Conservation (phyloP, 2,113 vertebrate genomes). For the Nyctibius bracteatus region DNA sequence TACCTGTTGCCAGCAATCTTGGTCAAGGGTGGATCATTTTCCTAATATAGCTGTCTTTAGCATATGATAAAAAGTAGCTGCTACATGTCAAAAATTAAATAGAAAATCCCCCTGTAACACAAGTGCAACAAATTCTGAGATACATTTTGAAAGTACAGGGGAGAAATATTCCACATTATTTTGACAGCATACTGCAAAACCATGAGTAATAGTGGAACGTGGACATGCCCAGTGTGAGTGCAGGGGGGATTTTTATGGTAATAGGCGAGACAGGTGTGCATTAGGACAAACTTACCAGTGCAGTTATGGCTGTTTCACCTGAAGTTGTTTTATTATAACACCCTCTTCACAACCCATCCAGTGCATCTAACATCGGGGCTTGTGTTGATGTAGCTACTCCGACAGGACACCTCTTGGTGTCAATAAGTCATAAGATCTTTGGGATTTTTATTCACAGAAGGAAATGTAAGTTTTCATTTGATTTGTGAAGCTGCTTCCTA, state of each 20-base stretch:
- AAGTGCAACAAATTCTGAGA: background rate
- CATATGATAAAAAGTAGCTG: background rate
- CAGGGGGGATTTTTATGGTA: background rate
- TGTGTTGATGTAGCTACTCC: background rate
- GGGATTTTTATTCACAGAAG: background rate
- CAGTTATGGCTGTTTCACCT: background rate
- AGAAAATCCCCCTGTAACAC: background rate
- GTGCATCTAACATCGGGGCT: background rate
- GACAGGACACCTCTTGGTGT: background rate
- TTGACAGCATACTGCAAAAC: background rate
- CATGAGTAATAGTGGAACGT: fast-evolving
- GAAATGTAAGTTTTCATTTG: background rate
- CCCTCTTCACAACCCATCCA: background rate
- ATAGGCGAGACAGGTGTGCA: background rate
- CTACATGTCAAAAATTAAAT: background rate
- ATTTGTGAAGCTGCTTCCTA: background rate
- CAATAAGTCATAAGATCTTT: fast-evolving
- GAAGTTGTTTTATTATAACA: background rate
- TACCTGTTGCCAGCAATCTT: background rate
- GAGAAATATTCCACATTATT: background rate
- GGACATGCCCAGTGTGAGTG: background rate
- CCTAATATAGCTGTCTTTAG: background rate
- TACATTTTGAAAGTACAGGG: background rate
- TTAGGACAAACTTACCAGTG: background rate
- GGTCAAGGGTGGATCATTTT: background rate